Evolutionary conservation across 2,113 vertebrate species (phyloP).

Genomic region (Vicugna pacos): DNA sequence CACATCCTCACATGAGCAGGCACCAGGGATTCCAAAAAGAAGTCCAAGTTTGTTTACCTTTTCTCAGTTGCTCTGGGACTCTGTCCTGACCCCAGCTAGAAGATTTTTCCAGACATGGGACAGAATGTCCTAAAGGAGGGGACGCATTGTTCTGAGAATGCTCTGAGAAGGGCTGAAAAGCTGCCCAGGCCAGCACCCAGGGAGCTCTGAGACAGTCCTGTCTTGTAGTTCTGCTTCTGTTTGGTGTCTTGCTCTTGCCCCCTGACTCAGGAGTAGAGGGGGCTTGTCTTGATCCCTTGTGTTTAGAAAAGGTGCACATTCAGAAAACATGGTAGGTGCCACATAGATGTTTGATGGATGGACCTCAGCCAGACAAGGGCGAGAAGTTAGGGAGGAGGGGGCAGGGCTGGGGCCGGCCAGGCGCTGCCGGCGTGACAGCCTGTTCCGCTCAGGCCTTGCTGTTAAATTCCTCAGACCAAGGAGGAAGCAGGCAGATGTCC

Average conservation of each 20-base stretch:
- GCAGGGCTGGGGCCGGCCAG: no score
- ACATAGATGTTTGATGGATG: accelerated
- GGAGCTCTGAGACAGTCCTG: background rate
- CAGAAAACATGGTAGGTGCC: background rate
- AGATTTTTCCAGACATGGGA: slow-evolving; percentile 62
- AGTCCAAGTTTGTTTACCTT: background rate
- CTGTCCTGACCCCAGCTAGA: slow-evolving; percentile 52
- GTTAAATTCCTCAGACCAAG: background rate
- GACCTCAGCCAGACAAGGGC: background rate
- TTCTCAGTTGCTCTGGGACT: slow-evolving; percentile 62
- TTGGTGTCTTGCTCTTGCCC: background rate
- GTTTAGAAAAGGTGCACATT: background rate
- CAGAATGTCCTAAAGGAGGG: slow-evolving; percentile 39
- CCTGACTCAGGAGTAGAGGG: background rate
- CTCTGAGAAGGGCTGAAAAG: background rate
- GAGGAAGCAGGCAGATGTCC: background rate
- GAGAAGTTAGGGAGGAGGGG: accelerated
- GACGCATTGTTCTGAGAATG: slow-evolving; percentile 29
- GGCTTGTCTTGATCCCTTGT: background rate
- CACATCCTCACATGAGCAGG: background rate
- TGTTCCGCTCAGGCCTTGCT: background rate
- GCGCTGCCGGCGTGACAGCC: background rate
- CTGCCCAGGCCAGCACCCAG: background rate
- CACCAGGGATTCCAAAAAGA: slow-evolving; percentile 30
- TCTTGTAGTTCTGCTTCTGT: background rate